These are phyloP conservation scores for Nephila pilipes DNA, from an alignment of 1,140 invertebrate species.

Conservation along the genomic window DNA sequence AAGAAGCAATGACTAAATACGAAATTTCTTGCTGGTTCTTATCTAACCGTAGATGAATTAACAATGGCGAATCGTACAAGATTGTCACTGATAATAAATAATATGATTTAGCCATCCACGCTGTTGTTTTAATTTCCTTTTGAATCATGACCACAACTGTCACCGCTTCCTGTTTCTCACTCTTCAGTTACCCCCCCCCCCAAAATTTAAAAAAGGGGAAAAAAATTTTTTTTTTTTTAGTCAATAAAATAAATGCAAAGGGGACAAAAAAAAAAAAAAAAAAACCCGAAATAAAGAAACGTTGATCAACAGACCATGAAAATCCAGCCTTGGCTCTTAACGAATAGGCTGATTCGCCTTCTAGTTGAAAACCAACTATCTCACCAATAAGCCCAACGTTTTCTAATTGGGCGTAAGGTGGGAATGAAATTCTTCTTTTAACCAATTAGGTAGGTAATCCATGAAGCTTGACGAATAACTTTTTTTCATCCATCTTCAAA, in stretches of 20 bases:
- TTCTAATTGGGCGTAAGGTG: constrained; percentile 56
- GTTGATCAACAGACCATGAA: constrained; percentile 24
- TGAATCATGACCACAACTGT: constrained; percentile 36
- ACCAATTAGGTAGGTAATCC: constrained; percentile 56
- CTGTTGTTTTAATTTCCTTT: constrained; percentile 18
- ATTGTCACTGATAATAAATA: constrained; percentile 31
- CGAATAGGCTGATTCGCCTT: constrained; percentile 40
- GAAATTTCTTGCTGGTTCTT: background rate
- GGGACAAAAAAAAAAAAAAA: constrained; percentile 8
- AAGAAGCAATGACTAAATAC: background rate
- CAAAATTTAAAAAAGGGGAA: background rate
- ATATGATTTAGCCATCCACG: constrained; percentile 26
- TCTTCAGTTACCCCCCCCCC: background rate
- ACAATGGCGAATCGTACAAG: background rate
- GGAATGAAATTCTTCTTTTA: constrained; percentile 37
- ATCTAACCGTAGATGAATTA: constrained; percentile 3
- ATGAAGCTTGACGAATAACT: constrained; percentile 32
- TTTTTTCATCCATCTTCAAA: constrained; percentile 30
- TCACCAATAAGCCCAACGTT: constrained; percentile 1
- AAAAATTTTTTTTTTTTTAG: background rate
- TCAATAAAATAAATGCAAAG: background rate
- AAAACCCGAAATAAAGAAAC: constrained; percentile 4
- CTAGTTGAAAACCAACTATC: constrained; percentile 19
- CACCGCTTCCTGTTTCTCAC: constrained; percentile 53
- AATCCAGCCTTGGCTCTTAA: constrained; percentile 26